A percentile compares a stretch with the other conserved stretches of the same genome.
Conservation (phyloP, 2,888 invertebrate genomes). For the Osedax fenrisi region DNA sequence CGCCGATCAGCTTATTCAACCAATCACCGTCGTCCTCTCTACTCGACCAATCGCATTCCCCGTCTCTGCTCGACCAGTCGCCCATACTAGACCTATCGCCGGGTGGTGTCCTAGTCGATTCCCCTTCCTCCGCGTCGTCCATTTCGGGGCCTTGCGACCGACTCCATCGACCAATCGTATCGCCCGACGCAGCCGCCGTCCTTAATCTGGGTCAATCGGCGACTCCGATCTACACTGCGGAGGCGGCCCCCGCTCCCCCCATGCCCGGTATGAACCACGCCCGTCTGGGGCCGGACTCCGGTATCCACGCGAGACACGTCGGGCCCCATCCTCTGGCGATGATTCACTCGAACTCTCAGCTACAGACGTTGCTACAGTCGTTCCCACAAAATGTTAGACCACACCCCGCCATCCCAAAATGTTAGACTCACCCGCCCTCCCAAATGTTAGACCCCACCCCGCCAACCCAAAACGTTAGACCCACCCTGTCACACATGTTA, state of each 20-base stretch:
- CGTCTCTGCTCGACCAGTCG: not conserved
- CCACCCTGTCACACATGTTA: too few relatives aligned
- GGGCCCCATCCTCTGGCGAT: not conserved
- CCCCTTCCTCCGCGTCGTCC: not conserved
- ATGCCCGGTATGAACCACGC: not conserved
- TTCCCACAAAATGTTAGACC: not conserved
- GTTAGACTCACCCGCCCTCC: too few relatives aligned
- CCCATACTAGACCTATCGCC: not conserved
- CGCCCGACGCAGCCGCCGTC: too few relatives aligned
- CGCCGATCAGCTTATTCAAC: not conserved
- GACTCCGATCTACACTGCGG: not conserved
- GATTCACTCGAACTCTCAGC: not conserved
- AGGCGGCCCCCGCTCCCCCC: not conserved
- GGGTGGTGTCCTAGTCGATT: not conserved
- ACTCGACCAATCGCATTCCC: not conserved
- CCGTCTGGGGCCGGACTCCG: not conserved
- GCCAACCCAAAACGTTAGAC: not conserved
- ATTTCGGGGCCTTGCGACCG: too few relatives aligned
- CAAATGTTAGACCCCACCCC: not conserved
- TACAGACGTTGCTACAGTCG: not conserved
- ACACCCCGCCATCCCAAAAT: not conserved
- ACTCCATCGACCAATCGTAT: too few relatives aligned
- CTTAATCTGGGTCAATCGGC: too few relatives aligned
- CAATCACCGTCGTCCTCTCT: not conserved
- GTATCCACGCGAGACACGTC: too few relatives aligned